These are phyloP conservation scores for Exaiptasia diaphana DNA, from an alignment of 64 coral and sea anemone genomes.

Conservation along the genomic window DNA sequence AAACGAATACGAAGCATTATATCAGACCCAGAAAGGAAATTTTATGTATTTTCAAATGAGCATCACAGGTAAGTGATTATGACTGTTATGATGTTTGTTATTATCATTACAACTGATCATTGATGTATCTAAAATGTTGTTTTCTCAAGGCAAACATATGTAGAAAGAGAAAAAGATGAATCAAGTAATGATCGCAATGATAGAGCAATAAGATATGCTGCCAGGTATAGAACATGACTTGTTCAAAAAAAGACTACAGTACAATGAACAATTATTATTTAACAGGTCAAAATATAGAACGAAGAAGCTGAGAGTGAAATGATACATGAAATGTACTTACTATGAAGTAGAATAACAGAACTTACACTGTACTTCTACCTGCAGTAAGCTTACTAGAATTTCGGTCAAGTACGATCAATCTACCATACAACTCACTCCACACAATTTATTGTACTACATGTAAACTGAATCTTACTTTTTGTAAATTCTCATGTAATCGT, in stretches of 20 bases:
- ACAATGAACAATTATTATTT: too few species aligned
- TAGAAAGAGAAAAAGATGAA: constrained; percentile 92
- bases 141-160: constrained; percentile 66
- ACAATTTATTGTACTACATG: too few species aligned
- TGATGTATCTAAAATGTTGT: background rate
- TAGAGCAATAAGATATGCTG: constrained; percentile 72
- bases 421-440: too few species aligned
- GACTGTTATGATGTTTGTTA: background rate
- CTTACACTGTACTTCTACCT: too few species aligned
- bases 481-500: too few species aligned
- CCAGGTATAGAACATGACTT: constrained; percentile 59
- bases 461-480: too few species aligned
- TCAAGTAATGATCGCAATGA: constrained; percentile 96
- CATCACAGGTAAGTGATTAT: constrained; percentile 56
- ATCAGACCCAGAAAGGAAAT: constrained; percentile 69
- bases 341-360: too few species aligned
- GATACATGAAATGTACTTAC: too few species aligned
- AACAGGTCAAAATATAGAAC: too few species aligned
- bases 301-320: too few species aligned
- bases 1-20: constrained; percentile 85
- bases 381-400: too few species aligned
- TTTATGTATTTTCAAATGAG: constrained; percentile 98
- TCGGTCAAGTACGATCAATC: too few species aligned
- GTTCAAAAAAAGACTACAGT: background rate
- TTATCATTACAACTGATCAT: background rate